phyloP scores from a whole-genome alignment of 2,113 vertebrate species.

The Parotia lawesii region DNA sequence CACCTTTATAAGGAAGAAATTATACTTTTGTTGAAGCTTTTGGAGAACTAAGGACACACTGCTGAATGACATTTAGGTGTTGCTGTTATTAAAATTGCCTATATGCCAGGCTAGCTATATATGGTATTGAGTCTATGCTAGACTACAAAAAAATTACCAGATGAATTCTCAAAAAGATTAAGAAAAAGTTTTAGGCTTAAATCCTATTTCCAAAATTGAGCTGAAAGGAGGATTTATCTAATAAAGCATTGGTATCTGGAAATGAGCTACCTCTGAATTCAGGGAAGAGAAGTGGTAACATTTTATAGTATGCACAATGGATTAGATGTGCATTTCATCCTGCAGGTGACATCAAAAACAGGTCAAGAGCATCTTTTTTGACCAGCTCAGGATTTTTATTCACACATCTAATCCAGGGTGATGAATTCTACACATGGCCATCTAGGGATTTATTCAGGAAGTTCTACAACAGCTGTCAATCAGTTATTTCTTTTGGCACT shows the following conservation, averaged over 20 bases:
- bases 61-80: background rate
- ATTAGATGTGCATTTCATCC: background rate
- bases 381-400: background rate
- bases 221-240: background rate
- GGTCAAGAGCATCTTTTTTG: background rate
- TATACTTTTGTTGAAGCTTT: background rate
- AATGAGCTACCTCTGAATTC: background rate
- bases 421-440: background rate
- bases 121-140: background rate
- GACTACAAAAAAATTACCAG: background rate
- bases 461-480: background rate
- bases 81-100: background rate
- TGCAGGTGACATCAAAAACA: background rate
- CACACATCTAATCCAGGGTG: background rate
- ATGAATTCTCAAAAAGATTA: background rate
- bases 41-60: background rate
- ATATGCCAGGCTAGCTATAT: background rate
- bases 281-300: background rate
- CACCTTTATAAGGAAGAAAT: background rate
- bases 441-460: background rate
- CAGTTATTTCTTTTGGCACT: background rate
- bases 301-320: accelerated
- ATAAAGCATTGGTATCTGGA: background rate
- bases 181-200: background rate
- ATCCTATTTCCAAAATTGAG: background rate